Conservation (phyloP, 2,113 vertebrate species). For the Limnothrissa miodon region DNA sequence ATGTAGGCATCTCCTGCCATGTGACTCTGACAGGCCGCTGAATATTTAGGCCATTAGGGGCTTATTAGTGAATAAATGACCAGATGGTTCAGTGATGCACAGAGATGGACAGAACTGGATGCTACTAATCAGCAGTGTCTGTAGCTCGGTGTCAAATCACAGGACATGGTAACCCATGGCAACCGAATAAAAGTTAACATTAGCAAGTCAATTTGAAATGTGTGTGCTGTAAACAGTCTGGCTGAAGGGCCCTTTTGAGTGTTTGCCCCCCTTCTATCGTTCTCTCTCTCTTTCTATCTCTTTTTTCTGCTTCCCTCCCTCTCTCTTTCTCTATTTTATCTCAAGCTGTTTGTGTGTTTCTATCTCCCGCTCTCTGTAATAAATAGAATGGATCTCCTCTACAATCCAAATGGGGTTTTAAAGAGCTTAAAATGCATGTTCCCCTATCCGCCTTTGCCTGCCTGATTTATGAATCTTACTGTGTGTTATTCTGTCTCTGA, state of each 20-base stretch:
- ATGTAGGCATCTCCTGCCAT: constrained; percentile 99
- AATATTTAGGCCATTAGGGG: constrained; percentile 99
- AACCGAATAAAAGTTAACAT: constrained; percentile 99
- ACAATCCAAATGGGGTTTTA: constrained; percentile 54
- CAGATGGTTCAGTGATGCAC: constrained; percentile 99
- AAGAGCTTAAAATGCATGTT: constrained; percentile 44
- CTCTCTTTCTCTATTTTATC: not conserved
- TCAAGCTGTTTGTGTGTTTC: not conserved
- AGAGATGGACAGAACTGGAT: constrained; percentile 99
- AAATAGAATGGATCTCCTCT: constrained; percentile 19
- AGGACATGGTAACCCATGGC: constrained; percentile 99
- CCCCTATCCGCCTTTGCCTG: constrained; percentile 37
- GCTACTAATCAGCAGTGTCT: constrained; percentile 99
- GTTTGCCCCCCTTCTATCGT: not conserved
- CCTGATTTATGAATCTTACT: constrained; percentile 41
- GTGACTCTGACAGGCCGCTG: constrained; percentile 99
- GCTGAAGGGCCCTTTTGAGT: constrained; percentile 63
- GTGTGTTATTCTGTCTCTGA: constrained; percentile 34
- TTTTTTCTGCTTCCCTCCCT: not conserved
- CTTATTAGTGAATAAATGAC: constrained; percentile 99
- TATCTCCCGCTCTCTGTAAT: constrained; percentile 67
- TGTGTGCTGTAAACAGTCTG: constrained; percentile 95
- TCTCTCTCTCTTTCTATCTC: not conserved
- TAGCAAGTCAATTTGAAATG: constrained; percentile 99
- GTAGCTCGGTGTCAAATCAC: constrained; percentile 99